Conservation (phyloP, 2,113 vertebrate genomes). For the Misgurnus mizolepis region DNA sequence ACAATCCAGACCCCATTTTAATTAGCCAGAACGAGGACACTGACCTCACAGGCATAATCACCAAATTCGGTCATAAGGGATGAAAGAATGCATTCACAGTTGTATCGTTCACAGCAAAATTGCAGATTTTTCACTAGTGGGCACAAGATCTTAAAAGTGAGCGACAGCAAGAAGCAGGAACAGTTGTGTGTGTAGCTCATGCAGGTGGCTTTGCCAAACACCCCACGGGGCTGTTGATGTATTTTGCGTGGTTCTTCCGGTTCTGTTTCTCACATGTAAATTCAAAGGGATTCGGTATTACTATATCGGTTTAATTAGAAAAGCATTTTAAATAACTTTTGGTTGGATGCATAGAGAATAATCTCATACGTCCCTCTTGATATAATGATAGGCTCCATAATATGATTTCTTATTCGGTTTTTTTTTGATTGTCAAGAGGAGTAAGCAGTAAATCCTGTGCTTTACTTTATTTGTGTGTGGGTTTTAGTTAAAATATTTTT, state of each 20-base stretch:
- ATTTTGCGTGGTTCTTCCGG: neutral
- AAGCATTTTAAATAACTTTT: constrained; percentile 46
- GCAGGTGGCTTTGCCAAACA: neutral
- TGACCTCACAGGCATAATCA: neutral
- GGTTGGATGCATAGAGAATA: constrained; percentile 5
- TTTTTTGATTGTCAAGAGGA: constrained; percentile 48
- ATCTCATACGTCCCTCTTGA: constrained; percentile 43
- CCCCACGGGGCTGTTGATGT: neutral
- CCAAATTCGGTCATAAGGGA: neutral
- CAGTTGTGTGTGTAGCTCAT: neutral
- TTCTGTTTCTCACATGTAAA: constrained; percentile 33
- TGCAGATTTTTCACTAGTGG: neutral
- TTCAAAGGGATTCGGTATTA: constrained; percentile 20
- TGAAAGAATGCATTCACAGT: neutral
- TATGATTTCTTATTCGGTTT: constrained; percentile 48
- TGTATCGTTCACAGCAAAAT: neutral
- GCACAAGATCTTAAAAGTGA: neutral
- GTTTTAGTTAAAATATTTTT: no score
- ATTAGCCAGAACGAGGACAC: constrained; percentile 36
- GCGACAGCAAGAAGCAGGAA: neutral
- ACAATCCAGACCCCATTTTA: constrained; percentile 57
- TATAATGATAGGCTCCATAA: constrained; percentile 43
- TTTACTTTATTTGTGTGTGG: neutral
- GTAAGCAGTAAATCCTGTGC: neutral
- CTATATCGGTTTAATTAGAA: constrained; percentile 54